Percentiles rank a stretch among this genome's conserved stretches.
phyloP scores from a whole-genome alignment of 2,113 vertebrate genomes.

The Caranx melampygus region DNA sequence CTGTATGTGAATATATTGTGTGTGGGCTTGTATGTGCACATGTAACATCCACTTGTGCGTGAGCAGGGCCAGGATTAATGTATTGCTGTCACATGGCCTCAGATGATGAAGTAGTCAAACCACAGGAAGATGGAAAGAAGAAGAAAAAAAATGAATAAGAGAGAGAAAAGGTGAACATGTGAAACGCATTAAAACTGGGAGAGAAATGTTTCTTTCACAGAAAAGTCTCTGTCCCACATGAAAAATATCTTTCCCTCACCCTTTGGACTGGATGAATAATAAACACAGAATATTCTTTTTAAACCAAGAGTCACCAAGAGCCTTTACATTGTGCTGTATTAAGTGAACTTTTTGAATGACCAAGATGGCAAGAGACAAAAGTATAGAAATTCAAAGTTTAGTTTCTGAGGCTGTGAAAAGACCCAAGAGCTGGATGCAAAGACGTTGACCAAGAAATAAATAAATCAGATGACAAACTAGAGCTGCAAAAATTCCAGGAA shows the following conservation, averaged over 20 bases:
- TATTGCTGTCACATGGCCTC: conserved; percentile 63
- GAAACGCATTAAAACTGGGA: conserved; percentile 27
- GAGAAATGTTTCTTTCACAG: conserved; percentile 23
- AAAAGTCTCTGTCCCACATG: conserved; percentile 7
- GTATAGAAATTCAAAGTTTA: background rate
- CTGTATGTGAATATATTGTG: background rate
- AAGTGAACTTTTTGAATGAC: background rate
- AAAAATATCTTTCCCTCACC: background rate
- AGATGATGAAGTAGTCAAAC: conserved; percentile 79
- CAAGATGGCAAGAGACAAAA: background rate
- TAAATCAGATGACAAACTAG: background rate
- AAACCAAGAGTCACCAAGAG: background rate
- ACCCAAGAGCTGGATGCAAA: background rate
- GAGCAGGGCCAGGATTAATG: conserved; percentile 71
- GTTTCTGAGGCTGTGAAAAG: background rate
- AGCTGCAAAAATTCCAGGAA: too few relatives aligned
- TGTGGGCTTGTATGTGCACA: conserved; percentile 22
- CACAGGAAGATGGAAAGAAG: conserved; percentile 57
- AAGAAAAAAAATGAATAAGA: conserved; percentile 39
- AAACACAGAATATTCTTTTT: background rate
- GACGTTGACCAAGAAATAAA: background rate
- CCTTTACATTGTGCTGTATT: background rate
- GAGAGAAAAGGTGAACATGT: conserved; percentile 25
- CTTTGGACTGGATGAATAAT: conserved; percentile 3
- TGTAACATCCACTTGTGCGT: conserved; percentile 9